These are phyloP conservation scores for Bombus superbus DNA, from an alignment of 1,140 invertebrate species.

Conservation along the genomic window DNA sequence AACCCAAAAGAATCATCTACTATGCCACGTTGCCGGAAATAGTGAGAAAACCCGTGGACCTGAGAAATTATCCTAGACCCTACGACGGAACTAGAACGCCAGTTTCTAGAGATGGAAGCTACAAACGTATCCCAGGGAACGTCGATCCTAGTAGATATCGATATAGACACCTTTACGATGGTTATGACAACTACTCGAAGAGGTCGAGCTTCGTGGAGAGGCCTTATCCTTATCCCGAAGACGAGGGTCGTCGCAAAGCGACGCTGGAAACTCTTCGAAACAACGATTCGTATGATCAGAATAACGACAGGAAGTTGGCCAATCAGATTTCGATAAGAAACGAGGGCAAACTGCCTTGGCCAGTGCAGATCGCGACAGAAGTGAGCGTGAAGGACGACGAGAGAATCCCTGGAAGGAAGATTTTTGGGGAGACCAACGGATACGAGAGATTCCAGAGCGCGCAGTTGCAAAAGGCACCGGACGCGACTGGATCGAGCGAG, in stretches of 20 bases:
- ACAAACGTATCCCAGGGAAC: slow-evolving; percentile 64
- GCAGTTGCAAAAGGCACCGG: slow-evolving; percentile 67
- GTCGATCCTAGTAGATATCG: slow-evolving; percentile 66
- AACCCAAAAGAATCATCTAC: slow-evolving; percentile 81
- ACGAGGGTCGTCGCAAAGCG: slow-evolving; percentile 58
- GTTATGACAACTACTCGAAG: slow-evolving; percentile 70
- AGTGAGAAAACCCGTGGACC: slow-evolving; percentile 78
- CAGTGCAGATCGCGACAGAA: slow-evolving; percentile 80
- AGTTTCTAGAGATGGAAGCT: slow-evolving; percentile 54
- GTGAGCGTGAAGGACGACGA: slow-evolving; percentile 81
- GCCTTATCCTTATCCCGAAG: slow-evolving; percentile 55
- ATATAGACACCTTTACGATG: slow-evolving; percentile 61
- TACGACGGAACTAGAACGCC: slow-evolving; percentile 62
- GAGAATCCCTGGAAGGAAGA: slow-evolving; percentile 75
- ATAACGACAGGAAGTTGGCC: slow-evolving; percentile 67
- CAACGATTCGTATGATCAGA: slow-evolving; percentile 56
- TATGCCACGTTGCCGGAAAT: slow-evolving; percentile 82
- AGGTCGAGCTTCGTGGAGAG: slow-evolving; percentile 68
- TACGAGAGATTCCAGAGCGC: slow-evolving; percentile 75
- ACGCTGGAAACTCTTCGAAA: slow-evolving; percentile 59
- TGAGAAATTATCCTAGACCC: slow-evolving; percentile 71
- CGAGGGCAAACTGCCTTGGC: slow-evolving; percentile 76
- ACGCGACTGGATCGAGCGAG: slow-evolving; percentile 65
- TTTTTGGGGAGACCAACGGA: slow-evolving; percentile 71
- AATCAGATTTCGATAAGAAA: slow-evolving; percentile 66